A percentile compares a stretch with the other conserved stretches of the same genome.
Evolutionary conservation across 2,888 invertebrate genomes (phyloP).

Genomic region (Muscina levida): DNA sequence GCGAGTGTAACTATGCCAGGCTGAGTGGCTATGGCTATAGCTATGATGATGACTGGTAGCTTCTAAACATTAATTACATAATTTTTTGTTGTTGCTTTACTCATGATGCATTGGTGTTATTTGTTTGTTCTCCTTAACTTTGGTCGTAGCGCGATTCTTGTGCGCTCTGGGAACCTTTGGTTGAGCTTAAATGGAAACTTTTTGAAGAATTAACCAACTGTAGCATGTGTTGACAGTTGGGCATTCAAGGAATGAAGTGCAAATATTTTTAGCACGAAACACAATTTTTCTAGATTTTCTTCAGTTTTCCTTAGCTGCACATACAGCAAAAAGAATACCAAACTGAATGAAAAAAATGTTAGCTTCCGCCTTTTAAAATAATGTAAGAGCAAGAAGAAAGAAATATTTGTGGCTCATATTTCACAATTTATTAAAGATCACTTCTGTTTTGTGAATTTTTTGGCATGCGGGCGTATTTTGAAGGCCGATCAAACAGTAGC

Average conservation of each 20-base stretch:
- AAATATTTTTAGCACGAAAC: neutral
- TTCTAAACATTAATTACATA: conserved; percentile 66
- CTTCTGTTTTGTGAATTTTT: neutral
- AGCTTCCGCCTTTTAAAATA: conserved; percentile 10
- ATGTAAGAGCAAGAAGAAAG: neutral
- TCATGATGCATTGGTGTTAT: no score
- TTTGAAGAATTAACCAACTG: conserved; percentile 61
- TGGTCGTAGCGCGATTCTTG: no score
- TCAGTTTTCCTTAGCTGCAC: neutral
- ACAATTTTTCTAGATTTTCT: neutral
- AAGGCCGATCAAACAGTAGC: conserved; percentile 37
- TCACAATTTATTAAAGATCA: conserved; percentile 3
- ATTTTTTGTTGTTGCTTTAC: conserved; percentile 46
- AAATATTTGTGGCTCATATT: neutral
- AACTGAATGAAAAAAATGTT: no score
- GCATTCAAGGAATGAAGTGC: conserved; percentile 42
- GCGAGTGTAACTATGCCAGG: no score
- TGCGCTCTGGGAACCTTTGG: conserved; percentile 19
- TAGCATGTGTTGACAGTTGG: conserved; percentile 65
- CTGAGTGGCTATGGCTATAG: no score
- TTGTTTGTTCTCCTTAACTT: no score
- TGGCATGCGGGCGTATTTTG: neutral
- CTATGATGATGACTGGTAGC: conserved; percentile 61
- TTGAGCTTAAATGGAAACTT: conserved; percentile 4
- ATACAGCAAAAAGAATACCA: no score